Percentiles rank a stretch among this genome's conserved stretches.
These are phyloP conservation scores for Malacoraja senta DNA, from an alignment of 2,797 vertebrate species.

Conservation along the genomic window DNA sequence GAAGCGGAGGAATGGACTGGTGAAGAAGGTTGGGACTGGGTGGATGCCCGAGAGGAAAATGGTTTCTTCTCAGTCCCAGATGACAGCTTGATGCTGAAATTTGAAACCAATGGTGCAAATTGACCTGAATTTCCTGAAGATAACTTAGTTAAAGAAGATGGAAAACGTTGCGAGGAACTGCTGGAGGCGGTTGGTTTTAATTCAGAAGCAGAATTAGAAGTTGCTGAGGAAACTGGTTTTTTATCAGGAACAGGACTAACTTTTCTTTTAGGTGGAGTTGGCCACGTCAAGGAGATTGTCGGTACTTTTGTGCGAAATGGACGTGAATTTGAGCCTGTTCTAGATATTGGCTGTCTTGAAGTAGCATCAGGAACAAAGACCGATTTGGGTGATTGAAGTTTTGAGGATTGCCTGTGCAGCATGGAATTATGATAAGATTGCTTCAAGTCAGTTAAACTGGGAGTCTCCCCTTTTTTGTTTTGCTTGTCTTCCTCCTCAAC, in stretches of 20 bases:
- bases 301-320: not conserved
- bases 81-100: conserved; percentile 49
- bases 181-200: conserved; percentile 35
- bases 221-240: conserved; percentile 4
- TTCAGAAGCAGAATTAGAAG: not conserved
- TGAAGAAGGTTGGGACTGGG: conserved; percentile 11
- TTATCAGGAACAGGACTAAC: not conserved
- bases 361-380: not conserved
- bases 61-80: conserved; percentile 47
- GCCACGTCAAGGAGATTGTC: not conserved
- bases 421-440: not conserved
- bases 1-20: conserved; percentile 42
- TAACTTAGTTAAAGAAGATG: conserved; percentile 40
- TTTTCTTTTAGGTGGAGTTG: not conserved
- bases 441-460: not conserved
- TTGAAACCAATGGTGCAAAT: conserved; percentile 46
- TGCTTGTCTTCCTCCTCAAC: conserved; percentile 46
- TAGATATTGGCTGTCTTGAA: not conserved
- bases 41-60: conserved; percentile 47
- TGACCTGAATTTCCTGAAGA: conserved; percentile 49
- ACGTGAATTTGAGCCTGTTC: conserved; percentile 7
- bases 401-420: not conserved
- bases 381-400: conserved; percentile 4
- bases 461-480: conserved; percentile 5
- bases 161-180: conserved; percentile 42